Evolutionary conservation across 2,113 vertebrate genomes (phyloP), one percentile per base, ranked within the genome.

Genomic region (Albula glossodonta): DNA sequence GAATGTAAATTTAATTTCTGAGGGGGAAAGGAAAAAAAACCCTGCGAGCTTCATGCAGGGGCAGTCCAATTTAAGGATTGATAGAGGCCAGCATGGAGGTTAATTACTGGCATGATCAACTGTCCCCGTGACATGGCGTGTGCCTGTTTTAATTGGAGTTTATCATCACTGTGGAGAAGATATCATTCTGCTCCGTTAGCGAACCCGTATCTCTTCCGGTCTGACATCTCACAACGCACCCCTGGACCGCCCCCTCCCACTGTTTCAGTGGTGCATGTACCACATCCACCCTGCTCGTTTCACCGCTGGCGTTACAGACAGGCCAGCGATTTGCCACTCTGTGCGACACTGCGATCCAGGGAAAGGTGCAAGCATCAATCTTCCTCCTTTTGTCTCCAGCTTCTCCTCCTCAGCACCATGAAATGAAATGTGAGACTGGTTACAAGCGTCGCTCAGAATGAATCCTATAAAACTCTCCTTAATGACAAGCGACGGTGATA

Each of bases 1-100:
- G 93, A 95, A 95, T 95, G 94, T 96, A 96, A 95, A 96, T 96
- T 94, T 95, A 94, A 95, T 95, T 95, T 95, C 91, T 92, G 93
- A 88, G n/a, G n/a, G n/a, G 70, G 4, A n/a, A n/a, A n/a, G 19
- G 19, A 7, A 70, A 22, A 31, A 74, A 90, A 92, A 94, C 92
- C 95, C 90, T 90, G 92, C 90, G 87, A 84, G 90, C 90, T 86
- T 89, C 89, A 88, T 89, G 90, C 89, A 41, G 53, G 82, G 90
- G 89, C 15, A 88, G 92, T 94, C 91, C 92, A 92, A 93, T 93
- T 91, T 92, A 90, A 92, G 92, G 94, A 96, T 94, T 96, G 93
- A 96, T 95, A 86, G 95, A 93, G 94, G 95, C 93, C 91, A 92
- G 85, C 82, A 0, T 85, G 87, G 89, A 92, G 95, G 95, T 95